These are phyloP conservation scores for Tetrax tetrax DNA, from an alignment of 2,113 vertebrate genomes.

Conservation along the genomic window DNA sequence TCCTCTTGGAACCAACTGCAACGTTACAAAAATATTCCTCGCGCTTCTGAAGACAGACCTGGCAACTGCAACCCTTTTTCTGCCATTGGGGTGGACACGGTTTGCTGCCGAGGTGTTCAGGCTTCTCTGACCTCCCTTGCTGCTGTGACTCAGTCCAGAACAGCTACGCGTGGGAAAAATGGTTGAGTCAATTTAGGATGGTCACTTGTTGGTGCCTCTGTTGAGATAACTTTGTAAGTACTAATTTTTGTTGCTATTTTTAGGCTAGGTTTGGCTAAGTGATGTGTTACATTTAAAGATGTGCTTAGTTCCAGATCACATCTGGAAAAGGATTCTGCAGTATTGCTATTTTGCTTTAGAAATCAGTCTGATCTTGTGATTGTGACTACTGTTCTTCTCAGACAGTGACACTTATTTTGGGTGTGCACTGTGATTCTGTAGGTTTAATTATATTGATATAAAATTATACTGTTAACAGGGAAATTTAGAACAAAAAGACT, in stretches of 20 bases:
- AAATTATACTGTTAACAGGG: not conserved
- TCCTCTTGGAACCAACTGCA: not conserved
- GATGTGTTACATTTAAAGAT: not conserved
- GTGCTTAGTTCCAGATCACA: not conserved
- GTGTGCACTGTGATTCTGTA: not conserved
- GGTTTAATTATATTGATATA: not conserved
- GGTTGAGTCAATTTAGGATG: not conserved
- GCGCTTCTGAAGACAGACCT: not conserved
- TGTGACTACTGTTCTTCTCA: not conserved
- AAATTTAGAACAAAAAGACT: not conserved
- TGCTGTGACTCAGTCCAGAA: not conserved
- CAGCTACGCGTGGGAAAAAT: not conserved
- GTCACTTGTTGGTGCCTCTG: not conserved
- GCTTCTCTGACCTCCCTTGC: not conserved
- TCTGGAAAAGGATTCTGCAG: not conserved
- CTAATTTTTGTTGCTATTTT: not conserved
- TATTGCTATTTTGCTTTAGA: not conserved
- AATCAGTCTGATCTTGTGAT: not conserved
- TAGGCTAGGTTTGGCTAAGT: not conserved
- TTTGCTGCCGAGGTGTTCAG: accelerated
- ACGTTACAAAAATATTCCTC: not conserved
- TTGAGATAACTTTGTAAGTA: not conserved
- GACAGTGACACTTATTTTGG: not conserved
- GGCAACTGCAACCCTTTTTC: not conserved
- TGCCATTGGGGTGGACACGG: not conserved